A percentile compares a stretch with the other conserved stretches of the same genome.
These are phyloP conservation scores for Morpho deidamia DNA, from an alignment of 2,888 invertebrate genomes.

Conservation along the genomic window DNA sequence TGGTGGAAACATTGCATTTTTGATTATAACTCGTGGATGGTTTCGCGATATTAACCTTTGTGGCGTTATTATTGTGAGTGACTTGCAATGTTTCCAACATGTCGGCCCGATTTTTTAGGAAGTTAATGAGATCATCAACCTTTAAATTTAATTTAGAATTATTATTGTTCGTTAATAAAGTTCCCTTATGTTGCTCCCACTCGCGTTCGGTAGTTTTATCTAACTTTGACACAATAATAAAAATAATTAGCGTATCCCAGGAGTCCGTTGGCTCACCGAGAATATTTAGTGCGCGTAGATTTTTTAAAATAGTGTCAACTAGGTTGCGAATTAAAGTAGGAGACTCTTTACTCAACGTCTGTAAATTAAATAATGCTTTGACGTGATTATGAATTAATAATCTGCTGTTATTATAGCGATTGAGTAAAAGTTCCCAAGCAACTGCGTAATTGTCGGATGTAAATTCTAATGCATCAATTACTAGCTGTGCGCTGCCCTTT, in stretches of 20 bases:
- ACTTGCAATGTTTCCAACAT: not conserved
- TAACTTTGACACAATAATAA: too few species aligned
- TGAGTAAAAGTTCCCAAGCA: not conserved
- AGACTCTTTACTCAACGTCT: slow-evolving; percentile 14
- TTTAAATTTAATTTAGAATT: too few species aligned
- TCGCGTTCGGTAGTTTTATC: too few species aligned
- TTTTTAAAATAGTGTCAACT: slow-evolving; percentile 18
- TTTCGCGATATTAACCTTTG: too few species aligned
- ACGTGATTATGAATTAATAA: slow-evolving; percentile 12
- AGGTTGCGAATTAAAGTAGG: slow-evolving; percentile 18
- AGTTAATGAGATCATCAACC: not conserved
- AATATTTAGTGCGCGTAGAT: slow-evolving; percentile 14
- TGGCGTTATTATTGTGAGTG: too few species aligned
- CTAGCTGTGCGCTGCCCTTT: not conserved
- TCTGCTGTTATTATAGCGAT: not conserved
- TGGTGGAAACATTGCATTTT: not conserved
- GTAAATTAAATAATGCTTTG: slow-evolving; percentile 19
- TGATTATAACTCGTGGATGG: too few species aligned
- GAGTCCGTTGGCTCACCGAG: not conserved
- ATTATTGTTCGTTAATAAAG: too few species aligned
- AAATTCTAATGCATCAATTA: not conserved
- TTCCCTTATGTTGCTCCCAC: too few species aligned
- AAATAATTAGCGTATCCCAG: too few species aligned
- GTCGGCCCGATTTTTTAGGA: not conserved
- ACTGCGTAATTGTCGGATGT: not conserved